Conservation (phyloP, 2,113 vertebrate species). For the Pachycephala philippinensis region DNA sequence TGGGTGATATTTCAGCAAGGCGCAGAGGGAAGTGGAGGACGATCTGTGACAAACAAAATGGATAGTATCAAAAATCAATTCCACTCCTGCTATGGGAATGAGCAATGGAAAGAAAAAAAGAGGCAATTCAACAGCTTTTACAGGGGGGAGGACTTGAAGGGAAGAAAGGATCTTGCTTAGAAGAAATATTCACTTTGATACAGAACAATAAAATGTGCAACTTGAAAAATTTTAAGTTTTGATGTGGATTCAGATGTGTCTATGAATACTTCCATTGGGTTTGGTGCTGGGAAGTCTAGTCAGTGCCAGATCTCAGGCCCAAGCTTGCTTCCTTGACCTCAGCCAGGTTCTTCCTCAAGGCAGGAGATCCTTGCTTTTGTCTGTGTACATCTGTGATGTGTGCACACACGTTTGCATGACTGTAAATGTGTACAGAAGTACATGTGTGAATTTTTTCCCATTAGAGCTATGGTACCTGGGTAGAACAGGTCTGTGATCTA, state of each 20-base stretch:
- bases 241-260: not conserved
- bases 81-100: not conserved
- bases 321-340: not conserved
- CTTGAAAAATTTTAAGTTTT: not conserved
- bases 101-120: not conserved
- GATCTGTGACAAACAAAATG: conserved; percentile 42
- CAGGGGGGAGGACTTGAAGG: accelerated
- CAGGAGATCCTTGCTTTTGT: not conserved
- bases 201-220: accelerated
- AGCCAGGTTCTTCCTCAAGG: not conserved
- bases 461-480: too few species aligned
- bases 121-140: not conserved
- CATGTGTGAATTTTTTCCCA: accelerated
- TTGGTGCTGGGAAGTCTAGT: not conserved
- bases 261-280: not conserved
- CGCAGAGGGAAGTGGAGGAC: conserved; percentile 20
- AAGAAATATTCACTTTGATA: not conserved
- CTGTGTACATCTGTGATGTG: accelerated
- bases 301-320: accelerated
- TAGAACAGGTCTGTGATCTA: not conserved
- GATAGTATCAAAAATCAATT: conserved; percentile 19
- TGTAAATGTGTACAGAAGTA: not conserved
- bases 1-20: conserved; percentile 27
- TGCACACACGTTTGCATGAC: accelerated
- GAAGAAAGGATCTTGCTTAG: not conserved